Evolutionary conservation across 1,140 invertebrate genomes (phyloP).

Genomic region (Leptinotarsa defecta): DNA sequence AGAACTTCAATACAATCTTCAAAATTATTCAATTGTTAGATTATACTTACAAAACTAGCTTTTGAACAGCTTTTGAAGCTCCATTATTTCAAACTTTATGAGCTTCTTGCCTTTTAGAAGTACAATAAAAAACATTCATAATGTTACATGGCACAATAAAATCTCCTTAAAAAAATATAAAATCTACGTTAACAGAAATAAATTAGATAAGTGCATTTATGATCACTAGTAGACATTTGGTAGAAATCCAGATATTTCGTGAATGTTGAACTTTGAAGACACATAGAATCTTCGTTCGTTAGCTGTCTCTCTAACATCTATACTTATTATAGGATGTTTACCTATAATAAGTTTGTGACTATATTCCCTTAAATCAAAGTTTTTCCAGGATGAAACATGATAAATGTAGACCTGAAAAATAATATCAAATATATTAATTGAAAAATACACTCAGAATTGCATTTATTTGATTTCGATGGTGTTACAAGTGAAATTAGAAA

Average conservation of each 20-base stretch:
- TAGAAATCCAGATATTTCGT: slow-evolving; percentile 45
- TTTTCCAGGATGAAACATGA: slow-evolving; percentile 48
- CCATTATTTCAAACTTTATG: too few species aligned
- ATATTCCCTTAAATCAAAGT: slow-evolving; percentile 47
- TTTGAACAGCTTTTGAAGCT: too few species aligned
- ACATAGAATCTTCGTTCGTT: slow-evolving; percentile 48
- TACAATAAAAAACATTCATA: too few species aligned
- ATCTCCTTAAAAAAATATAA: slow-evolving; percentile 4
- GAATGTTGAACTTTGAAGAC: slow-evolving; percentile 48
- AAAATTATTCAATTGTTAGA: too few species aligned
- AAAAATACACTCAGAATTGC: not conserved
- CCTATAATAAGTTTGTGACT: slow-evolving; percentile 44
- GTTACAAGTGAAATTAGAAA: not conserved
- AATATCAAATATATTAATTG: not conserved
- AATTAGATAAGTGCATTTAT: not conserved
- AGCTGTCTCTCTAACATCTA: slow-evolving; percentile 46
- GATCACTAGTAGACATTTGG: slow-evolving; percentile 25
- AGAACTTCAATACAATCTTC: too few species aligned
- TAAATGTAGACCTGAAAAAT: slow-evolving; percentile 51
- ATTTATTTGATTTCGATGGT: not conserved
- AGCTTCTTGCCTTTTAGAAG: too few species aligned
- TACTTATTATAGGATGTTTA: slow-evolving; percentile 49
- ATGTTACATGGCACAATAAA: not conserved
- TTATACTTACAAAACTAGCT: too few species aligned
- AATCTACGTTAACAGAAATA: not conserved